Evolutionary conservation across 2,888 invertebrate species (phyloP).

Genomic region (Cephus pygmeus): DNA sequence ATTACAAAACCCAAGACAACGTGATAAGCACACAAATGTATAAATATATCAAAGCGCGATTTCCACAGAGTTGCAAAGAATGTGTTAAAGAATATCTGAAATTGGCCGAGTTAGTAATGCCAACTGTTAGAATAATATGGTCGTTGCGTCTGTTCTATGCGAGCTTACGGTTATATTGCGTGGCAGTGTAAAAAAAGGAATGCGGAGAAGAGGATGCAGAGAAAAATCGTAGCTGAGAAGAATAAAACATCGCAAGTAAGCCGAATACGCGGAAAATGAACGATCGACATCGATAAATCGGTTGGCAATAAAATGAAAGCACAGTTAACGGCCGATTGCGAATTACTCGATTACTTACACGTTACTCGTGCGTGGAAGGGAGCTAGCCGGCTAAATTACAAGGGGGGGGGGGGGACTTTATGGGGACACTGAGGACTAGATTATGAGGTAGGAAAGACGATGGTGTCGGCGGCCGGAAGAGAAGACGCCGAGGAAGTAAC

Average conservation of each 20-base stretch:
- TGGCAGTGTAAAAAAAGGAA: background rate
- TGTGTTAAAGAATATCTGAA: background rate
- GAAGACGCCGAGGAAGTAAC: background rate
- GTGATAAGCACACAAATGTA: background rate
- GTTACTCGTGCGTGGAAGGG: constrained; percentile 10
- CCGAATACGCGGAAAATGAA: background rate
- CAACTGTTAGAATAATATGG: background rate
- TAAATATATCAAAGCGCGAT: background rate
- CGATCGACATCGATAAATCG: background rate
- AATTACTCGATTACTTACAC: constrained; percentile 17
- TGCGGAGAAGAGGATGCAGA: background rate
- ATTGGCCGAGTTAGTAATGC: too few species aligned
- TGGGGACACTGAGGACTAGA: constrained; percentile 8
- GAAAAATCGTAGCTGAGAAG: background rate
- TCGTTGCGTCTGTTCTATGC: background rate
- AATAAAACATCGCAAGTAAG: background rate
- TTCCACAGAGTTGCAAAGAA: background rate
- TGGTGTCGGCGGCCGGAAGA: constrained; percentile 40
- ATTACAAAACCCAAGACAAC: background rate
- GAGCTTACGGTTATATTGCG: background rate
- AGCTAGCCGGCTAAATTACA: constrained; percentile 17
- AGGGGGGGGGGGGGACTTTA: background rate
- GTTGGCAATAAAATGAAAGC: background rate
- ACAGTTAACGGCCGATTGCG: background rate
- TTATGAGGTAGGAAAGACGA: constrained; percentile 49